phyloP scores from a whole-genome alignment of 2,888 invertebrate species.

The Anoplius nigerrimus region DNA sequence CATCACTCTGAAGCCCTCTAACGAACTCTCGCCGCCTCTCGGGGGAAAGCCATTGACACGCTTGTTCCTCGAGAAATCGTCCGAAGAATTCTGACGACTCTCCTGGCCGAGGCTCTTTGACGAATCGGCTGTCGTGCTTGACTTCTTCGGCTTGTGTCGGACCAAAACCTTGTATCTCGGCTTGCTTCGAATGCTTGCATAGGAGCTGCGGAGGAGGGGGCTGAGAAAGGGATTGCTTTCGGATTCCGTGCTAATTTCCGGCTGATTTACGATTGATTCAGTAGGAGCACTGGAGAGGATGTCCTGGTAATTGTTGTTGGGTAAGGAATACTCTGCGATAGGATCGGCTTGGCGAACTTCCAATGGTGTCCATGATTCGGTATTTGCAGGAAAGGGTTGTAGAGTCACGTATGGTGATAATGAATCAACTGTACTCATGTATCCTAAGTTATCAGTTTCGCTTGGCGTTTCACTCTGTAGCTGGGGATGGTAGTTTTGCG shows the following conservation, averaged over 20 bases:
- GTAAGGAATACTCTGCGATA: too few species aligned
- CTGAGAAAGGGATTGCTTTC: slow-evolving; percentile 42
- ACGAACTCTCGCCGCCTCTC: slow-evolving; percentile 6
- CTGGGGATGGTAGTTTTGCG: neutral
- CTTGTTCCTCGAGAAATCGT: slow-evolving; percentile 32
- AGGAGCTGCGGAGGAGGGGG: slow-evolving; percentile 16
- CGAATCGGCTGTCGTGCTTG: neutral
- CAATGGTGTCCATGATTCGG: neutral
- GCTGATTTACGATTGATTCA: too few species aligned
- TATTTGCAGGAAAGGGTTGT: too few species aligned
- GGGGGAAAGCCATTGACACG: slow-evolving; percentile 7
- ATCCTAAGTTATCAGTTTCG: too few species aligned
- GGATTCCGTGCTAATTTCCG: neutral
- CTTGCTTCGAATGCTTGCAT: slow-evolving; percentile 12
- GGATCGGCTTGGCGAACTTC: too few species aligned
- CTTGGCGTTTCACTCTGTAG: too few species aligned
- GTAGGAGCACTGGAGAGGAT: too few species aligned
- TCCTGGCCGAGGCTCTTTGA: neutral
- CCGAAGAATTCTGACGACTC: neutral
- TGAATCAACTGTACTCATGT: too few species aligned
- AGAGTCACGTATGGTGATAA: too few species aligned
- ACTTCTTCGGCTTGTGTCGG: slow-evolving; percentile 33
- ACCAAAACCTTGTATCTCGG: slow-evolving; percentile 36
- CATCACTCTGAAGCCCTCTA: slow-evolving; percentile 39
- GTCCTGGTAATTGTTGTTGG: neutral